Conservation (phyloP, 2,888 invertebrate species). For the Ctenicera cuprea region DNA sequence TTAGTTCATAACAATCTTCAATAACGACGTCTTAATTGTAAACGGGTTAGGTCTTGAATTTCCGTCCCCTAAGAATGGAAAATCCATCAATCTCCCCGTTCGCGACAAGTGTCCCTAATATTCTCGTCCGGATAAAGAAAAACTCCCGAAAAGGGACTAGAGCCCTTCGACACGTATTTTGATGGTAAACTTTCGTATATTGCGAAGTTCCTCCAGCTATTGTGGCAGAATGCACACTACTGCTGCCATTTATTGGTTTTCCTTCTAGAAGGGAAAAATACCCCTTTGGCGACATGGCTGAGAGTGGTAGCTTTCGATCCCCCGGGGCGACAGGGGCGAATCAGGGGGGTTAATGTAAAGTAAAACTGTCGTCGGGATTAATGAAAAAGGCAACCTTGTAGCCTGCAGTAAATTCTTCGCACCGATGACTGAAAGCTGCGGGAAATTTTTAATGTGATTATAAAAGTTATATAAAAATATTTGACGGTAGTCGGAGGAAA, state of each 20-base stretch:
- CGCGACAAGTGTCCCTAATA: conserved; percentile 35
- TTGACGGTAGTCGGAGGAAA: conserved; percentile 1
- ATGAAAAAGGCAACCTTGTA: conserved; percentile 35
- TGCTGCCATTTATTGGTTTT: conserved; percentile 49
- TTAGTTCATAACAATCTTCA: neutral
- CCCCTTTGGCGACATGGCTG: conserved; percentile 46
- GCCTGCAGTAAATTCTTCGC: conserved; percentile 1
- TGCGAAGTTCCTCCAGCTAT: conserved; percentile 45
- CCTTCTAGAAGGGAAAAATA: conserved; percentile 38
- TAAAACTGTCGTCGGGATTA: conserved; percentile 49
- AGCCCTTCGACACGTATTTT: conserved; percentile 38
- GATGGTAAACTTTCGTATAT: conserved; percentile 40
- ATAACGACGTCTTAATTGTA: conserved; percentile 1
- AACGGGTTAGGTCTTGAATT: neutral
- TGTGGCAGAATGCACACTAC: conserved; percentile 35
- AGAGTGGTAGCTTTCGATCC: conserved; percentile 42
- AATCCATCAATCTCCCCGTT: conserved; percentile 37
- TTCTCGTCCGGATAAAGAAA: conserved; percentile 27
- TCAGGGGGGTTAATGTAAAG: conserved; percentile 46
- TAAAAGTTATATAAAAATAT: conserved; percentile 37
- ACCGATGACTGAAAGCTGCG: conserved; percentile 31
- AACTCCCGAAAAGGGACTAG: conserved; percentile 15
- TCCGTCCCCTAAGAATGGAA: conserved; percentile 19
- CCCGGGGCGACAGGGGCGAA: conserved; percentile 36
- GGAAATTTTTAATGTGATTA: conserved; percentile 38